Percentiles rank a stretch among this genome's conserved stretches.
Conservation (phyloP, 2,888 invertebrate genomes). For the Cerastis leucographa region DNA sequence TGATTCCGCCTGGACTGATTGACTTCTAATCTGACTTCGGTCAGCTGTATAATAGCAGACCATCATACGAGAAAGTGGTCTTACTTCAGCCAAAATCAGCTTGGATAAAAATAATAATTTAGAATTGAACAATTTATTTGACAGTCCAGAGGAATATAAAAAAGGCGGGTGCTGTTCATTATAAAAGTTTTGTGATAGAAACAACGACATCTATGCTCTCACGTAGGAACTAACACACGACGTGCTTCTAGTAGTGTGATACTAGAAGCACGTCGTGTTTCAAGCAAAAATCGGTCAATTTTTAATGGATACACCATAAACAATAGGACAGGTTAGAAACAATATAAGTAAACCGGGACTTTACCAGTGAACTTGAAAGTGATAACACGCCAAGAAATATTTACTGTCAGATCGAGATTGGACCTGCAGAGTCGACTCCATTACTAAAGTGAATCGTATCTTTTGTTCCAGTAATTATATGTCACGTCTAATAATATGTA, state of each 20-base stretch:
- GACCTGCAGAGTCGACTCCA: neutral
- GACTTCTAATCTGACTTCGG: neutral
- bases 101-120: neutral
- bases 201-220: slow-evolving; percentile 36
- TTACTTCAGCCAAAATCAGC: neutral
- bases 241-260: too few relatives aligned
- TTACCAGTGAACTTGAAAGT: neutral
- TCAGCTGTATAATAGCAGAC: too few relatives aligned
- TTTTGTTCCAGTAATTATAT: neutral
- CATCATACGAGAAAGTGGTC: neutral
- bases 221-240: slow-evolving; percentile 15
- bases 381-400: neutral
- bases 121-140: too few relatives aligned
- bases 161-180: neutral
- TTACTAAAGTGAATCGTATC: neutral
- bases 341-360: neutral
- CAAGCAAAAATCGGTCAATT: neutral
- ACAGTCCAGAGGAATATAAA: neutral
- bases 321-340: neutral
- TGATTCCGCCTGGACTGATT: neutral
- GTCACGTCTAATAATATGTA: too few relatives aligned
- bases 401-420: neutral
- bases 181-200: neutral
- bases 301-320: neutral
- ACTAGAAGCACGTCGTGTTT: too few relatives aligned